Conservation (phyloP, 1,140 invertebrate genomes). For the Neoseiulus cucumeris region DNA sequence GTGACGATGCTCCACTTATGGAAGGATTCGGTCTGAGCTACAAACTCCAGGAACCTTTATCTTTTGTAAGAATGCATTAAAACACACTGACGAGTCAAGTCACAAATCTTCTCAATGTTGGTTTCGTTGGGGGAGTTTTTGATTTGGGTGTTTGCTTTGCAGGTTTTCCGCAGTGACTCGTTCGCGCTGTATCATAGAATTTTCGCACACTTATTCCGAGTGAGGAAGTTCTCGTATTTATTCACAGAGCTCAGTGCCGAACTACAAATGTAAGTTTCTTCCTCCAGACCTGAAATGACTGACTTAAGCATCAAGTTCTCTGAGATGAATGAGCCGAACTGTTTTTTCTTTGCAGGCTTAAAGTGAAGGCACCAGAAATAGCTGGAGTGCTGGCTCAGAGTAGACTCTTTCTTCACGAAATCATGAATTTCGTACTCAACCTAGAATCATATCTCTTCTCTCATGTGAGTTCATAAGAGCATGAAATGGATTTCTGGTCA, state of each 20-base stretch:
- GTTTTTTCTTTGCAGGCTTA: neutral
- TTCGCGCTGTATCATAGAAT: constrained; percentile 1
- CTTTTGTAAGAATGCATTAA: neutral
- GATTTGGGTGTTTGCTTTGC: neutral
- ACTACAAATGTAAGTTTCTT: neutral
- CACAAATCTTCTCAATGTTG: no score
- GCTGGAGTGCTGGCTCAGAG: neutral
- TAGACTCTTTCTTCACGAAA: neutral
- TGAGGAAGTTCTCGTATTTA: neutral
- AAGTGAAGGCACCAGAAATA: neutral
- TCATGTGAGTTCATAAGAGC: neutral
- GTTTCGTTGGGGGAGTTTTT: neutral
- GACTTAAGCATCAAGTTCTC: no score
- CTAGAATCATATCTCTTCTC: neutral
- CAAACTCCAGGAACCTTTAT: neutral
- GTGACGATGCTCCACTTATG: neutral
- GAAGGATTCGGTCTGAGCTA: constrained; percentile 4
- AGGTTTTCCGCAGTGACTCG: neutral
- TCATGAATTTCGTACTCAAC: constrained; percentile 6
- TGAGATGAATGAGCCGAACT: neutral
- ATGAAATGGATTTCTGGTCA: no score
- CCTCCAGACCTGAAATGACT: no score
- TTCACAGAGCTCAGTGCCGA: neutral
- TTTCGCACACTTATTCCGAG: neutral
- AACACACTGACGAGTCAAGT: no score